Conservation (phyloP, 2,797 vertebrate genomes). For the Pterois miles region DNA sequence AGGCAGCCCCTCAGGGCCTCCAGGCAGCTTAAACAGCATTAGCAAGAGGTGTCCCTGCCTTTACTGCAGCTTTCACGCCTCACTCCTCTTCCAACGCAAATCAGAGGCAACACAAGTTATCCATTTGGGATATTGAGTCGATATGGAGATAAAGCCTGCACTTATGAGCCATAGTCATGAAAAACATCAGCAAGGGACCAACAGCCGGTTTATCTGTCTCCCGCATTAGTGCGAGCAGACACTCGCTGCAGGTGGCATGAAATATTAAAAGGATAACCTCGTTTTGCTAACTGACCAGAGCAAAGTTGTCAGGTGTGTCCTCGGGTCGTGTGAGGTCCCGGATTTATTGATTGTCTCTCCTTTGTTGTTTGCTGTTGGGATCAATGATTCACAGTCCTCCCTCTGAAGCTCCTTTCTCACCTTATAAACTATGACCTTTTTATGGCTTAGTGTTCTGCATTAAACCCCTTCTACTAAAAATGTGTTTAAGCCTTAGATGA, state of each 20-base stretch:
- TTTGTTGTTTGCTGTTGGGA: conserved; percentile 15
- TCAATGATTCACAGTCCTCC: conserved; percentile 11
- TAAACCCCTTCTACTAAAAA: neutral
- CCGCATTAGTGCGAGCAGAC: conserved; percentile 86
- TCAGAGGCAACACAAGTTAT: conserved; percentile 91
- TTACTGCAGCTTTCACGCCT: conserved; percentile 89
- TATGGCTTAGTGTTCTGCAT: neutral
- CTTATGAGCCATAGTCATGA: conserved; percentile 84
- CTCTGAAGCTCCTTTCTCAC: conserved; percentile 6
- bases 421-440: conserved; percentile 9
- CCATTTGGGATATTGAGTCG: conserved; percentile 91
- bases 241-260: conserved; percentile 88
- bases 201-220: conserved; percentile 87
- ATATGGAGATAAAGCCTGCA: conserved; percentile 89
- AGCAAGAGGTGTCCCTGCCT: conserved; percentile 84
- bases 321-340: conserved; percentile 32
- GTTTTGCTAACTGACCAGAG: conserved; percentile 87
- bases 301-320: conserved; percentile 49
- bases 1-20: conserved; percentile 58
- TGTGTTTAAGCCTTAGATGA: neutral
- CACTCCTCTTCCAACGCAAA: conserved; percentile 88
- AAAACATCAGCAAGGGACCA: conserved; percentile 84
- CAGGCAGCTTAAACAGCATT: conserved; percentile 73
- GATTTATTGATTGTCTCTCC: conserved; percentile 32
- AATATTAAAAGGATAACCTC: conserved; percentile 89